Base-by-base conservation (phyloP, 1,140 invertebrate species). In the Zaprionus gabonicus region DNA sequence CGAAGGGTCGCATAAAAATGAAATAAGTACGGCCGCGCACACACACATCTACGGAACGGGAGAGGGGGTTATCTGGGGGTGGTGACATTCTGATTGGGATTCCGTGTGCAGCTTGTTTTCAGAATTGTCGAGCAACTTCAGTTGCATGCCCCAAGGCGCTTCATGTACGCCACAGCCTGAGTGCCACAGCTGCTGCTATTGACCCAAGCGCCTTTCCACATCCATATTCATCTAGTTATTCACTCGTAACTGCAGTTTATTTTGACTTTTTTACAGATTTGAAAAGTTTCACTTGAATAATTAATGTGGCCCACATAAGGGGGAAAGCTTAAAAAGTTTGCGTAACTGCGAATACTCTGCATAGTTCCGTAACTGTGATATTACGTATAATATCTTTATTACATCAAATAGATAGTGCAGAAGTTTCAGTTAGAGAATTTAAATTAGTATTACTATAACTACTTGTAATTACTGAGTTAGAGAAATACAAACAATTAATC, bases 1-100 rank as follows among this genome's bases (percentile, higher is more conserved):
- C 31, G 58, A 46, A 74, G 58, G 71, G 64, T 44, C 55, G 36
- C 46, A 76, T 67, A 76, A 82, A 84, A 71, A 86, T 73, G 71
- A 71, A 86, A 68, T 76, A 86, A 67, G 60, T 80, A 70, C 75
- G 70, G 73, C 49, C 49, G 41, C 55, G 41, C 44, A 25, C n/a
- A 63, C 46, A 53, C 59, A 34, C 28, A 31, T 1, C 28, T 1
- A 9, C 28, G 31, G 31, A 2, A 34, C 9, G 9, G 9, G 31
- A 34, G 31, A 34, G 31, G 60, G 60, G 27, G 4, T 4, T 17
- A 1, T 38, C 36, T 46, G 55, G 34, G 63, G 60, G 49, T 56
- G 71, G 41, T 51, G 67, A 71, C 72, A 75, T 57, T 63, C 57
- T 67, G 44, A 78, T 74, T 78, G 44, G 46, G 13, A 58, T 63